Conservation (phyloP, 2,888 invertebrate genomes). For the Hyles lineata region DNA sequence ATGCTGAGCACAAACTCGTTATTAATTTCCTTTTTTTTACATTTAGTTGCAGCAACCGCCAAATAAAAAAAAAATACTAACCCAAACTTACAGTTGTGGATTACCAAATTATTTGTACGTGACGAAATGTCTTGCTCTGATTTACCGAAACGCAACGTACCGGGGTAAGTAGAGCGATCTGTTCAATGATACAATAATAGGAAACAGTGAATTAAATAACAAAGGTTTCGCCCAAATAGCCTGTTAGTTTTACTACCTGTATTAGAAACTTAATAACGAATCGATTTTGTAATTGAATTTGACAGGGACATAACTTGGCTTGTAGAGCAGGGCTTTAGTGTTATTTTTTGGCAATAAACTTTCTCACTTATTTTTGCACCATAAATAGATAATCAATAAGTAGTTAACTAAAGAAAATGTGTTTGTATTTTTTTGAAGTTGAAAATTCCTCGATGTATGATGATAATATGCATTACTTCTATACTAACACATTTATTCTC, state of each 20-base stretch:
- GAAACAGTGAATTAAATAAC: slow-evolving; percentile 5
- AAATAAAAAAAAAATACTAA: neutral
- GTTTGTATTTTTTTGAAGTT: too few species aligned
- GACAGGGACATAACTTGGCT: neutral
- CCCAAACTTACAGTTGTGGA: neutral
- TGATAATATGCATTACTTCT: too few species aligned
- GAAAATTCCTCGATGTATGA: too few species aligned
- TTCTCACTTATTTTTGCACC: too few species aligned
- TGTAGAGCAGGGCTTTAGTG: too few species aligned
- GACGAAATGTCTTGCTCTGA: slow-evolving; percentile 12
- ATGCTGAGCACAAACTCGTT: too few species aligned
- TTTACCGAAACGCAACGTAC: neutral
- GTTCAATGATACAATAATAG: slow-evolving; percentile 11
- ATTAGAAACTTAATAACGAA: neutral
- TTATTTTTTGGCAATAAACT: too few species aligned
- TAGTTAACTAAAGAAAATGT: too few species aligned
- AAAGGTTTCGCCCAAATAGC: slow-evolving; percentile 14
- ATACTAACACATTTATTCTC: neutral
- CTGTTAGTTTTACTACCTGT: neutral
- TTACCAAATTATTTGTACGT: slow-evolving; percentile 22
- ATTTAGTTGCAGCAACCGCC: neutral
- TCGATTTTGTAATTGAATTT: neutral
- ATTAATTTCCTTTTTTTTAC: too few species aligned
- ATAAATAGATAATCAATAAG: too few species aligned
- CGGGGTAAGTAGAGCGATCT: slow-evolving; percentile 16